Evolutionary conservation across 2,797 vertebrate species (phyloP).

Genomic region (Tragopan temminckii): DNA sequence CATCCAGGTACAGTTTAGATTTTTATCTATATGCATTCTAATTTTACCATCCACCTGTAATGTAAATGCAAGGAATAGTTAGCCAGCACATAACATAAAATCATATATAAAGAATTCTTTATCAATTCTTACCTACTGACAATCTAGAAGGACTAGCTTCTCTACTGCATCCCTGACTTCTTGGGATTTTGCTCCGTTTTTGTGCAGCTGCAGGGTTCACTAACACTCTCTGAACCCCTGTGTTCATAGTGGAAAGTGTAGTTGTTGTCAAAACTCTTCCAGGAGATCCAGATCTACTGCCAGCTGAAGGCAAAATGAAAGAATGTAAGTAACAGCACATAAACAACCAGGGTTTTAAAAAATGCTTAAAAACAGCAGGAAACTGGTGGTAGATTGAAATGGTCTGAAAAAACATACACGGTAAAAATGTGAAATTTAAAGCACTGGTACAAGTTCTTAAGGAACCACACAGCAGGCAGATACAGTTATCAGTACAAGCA

Average conservation of each 20-base stretch:
- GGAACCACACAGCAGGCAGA: not conserved
- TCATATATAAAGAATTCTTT: not conserved
- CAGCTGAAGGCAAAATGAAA: conserved; percentile 85
- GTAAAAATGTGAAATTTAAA: not conserved
- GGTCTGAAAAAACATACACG: conserved; percentile 27
- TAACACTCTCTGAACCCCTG: conserved; percentile 90
- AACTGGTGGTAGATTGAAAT: conserved; percentile 41
- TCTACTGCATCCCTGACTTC: conserved; percentile 97
- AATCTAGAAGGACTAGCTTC: conserved; percentile 96
- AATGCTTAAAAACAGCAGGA: not conserved
- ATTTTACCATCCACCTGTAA: not conserved
- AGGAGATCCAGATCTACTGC: conserved; percentile 96
- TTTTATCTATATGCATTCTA: fast-evolving
- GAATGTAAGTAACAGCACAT: not conserved
- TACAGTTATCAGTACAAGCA: not conserved
- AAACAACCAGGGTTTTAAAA: not conserved
- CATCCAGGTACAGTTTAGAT: not conserved
- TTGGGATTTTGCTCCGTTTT: conserved; percentile 94
- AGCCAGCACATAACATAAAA: not conserved
- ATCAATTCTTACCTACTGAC: conserved; percentile 90
- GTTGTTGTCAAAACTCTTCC: conserved; percentile 95
- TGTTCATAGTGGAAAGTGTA: conserved; percentile 92
- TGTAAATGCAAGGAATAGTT: not conserved
- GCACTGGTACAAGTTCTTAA: not conserved
- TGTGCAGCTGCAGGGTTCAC: conserved; percentile 85